Percentiles rank a stretch among this genome's conserved stretches.
These are phyloP conservation scores for Euura lappo DNA, from an alignment of 1,140 invertebrate genomes.

Conservation along the genomic window DNA sequence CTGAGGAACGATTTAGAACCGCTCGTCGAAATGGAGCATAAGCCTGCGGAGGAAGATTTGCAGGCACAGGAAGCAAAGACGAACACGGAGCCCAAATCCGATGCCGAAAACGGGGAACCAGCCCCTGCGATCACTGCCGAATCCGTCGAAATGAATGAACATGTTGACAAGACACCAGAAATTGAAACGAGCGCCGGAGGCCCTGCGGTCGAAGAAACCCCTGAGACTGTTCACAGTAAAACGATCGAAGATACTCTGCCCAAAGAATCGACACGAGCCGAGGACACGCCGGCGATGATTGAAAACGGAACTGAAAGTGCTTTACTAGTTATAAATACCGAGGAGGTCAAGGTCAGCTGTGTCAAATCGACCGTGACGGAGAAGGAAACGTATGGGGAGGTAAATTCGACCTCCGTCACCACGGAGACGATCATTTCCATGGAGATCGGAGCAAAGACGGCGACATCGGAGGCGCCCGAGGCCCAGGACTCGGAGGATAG, in stretches of 20 bases:
- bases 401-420: neutral
- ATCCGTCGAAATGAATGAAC: neutral
- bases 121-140: neutral
- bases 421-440: neutral
- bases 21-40: neutral
- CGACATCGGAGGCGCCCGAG: neutral
- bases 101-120: slow-evolving; percentile 16
- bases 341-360: neutral
- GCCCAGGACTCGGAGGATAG: too few relatives aligned
- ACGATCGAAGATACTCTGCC: neutral
- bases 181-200: neutral
- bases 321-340: slow-evolving; percentile 1
- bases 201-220: neutral
- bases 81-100: slow-evolving; percentile 23
- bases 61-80: slow-evolving; percentile 18
- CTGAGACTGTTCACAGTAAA: neutral
- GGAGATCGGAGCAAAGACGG: neutral
- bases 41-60: slow-evolving; percentile 11
- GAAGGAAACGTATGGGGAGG: neutral
- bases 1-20: neutral
- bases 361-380: neutral
- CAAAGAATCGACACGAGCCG: neutral
- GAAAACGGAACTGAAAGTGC: slow-evolving; percentile 3
- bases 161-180: neutral
- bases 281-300: neutral